Percentiles rank a stretch among this genome's conserved stretches.
Conservation (phyloP, 2,113 vertebrate genomes). For the Zingel zingel region DNA sequence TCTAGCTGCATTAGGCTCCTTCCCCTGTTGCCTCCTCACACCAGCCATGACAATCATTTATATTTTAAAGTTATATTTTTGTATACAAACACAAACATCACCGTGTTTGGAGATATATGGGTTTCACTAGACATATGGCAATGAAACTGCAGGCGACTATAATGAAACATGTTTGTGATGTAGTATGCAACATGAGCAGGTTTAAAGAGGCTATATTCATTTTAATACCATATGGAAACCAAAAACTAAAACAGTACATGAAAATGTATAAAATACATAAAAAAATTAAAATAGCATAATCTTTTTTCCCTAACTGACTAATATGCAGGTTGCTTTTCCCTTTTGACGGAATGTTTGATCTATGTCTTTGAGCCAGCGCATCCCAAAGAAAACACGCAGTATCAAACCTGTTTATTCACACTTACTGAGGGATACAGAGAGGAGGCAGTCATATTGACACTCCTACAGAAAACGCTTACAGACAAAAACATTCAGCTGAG, state of each 20-base stretch:
- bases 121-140: not conserved
- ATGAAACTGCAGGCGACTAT: not conserved
- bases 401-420: conserved; percentile 8
- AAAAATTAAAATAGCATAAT: not conserved
- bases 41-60: not conserved
- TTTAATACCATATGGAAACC: not conserved
- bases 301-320: not conserved
- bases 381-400: not conserved
- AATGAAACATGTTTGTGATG: conserved; percentile 1
- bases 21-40: not conserved
- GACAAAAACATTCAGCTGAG: conserved; percentile 16
- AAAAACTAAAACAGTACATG: not conserved
- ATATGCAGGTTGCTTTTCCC: not conserved
- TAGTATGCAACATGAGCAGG: not conserved
- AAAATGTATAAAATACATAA: not conserved
- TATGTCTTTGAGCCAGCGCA: not conserved
- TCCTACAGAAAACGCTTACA: conserved; percentile 6
- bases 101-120: not conserved
- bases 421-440: not conserved
- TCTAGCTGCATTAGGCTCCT: not conserved
- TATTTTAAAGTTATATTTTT: not conserved
- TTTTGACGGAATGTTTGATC: not conserved
- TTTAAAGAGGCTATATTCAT: not conserved
- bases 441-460: not conserved
- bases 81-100: not conserved